phyloP scores from a whole-genome alignment of 2,113 vertebrate genomes.

The Neolamprologus falcicula region DNA sequence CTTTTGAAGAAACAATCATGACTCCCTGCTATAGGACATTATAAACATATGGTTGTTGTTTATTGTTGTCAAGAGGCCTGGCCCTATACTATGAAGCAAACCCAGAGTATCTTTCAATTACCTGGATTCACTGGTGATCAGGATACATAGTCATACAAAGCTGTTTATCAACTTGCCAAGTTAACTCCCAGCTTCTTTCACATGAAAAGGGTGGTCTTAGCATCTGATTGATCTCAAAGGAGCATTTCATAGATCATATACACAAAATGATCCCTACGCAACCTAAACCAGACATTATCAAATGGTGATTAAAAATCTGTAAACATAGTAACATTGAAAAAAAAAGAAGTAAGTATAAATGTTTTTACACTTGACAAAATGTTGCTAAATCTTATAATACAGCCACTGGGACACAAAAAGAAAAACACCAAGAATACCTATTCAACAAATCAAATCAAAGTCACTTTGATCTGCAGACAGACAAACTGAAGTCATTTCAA shows the following conservation, averaged over 20 bases:
- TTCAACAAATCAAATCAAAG: background rate
- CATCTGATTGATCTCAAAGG: background rate
- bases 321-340: background rate
- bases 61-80: background rate
- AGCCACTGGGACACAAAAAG: fast-evolving
- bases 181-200: background rate
- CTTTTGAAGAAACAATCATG: background rate
- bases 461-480: background rate
- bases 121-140: fast-evolving
- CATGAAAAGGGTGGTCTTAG: background rate
- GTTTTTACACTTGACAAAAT: background rate
- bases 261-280: background rate
- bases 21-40: background rate
- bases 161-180: background rate
- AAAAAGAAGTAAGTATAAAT: background rate
- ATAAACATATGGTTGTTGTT: background rate
- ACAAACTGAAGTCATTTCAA: background rate
- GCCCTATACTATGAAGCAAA: background rate
- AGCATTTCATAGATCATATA: background rate
- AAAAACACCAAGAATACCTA: background rate
- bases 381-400: fast-evolving
- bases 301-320: background rate
- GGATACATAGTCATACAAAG: background rate
- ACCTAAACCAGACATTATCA: background rate
- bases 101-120: background rate